Evolutionary conservation across 1,140 invertebrate genomes (phyloP), one percentile per base, ranked within the genome.

Genomic region (Batillaria attramentaria): DNA sequence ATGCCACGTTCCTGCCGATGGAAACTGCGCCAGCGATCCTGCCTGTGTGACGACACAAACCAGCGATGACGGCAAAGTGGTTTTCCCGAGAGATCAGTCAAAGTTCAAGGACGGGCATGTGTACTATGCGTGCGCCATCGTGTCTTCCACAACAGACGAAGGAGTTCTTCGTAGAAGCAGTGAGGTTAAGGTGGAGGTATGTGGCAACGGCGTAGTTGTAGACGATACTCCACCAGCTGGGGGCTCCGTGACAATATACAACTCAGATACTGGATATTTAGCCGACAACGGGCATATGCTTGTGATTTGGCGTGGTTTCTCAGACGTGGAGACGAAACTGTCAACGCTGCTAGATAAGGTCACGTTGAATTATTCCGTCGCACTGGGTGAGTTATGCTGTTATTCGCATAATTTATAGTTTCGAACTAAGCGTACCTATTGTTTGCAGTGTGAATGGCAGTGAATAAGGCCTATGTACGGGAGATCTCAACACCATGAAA

Each of bases 191-290:
- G n/a, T n/a, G n/a, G 13, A 73, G 31, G 28, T 57, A 2, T 85
- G 84, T 68, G 80, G 84, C 20, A 77, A 85, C 74, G 84, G 84
- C 18, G 78, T 85, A 24, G 65, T 83, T 10, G 68, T 85, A 18
- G 84, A 85, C 72, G 65, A 79, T 41, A 70, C 46, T 42, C 60
- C 78, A 8, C 84, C 84, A 5, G 62, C 28, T 28, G 31, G 16
- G 39, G 84, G 84, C 33, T 46, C 68, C 0, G 81, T 85, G 16
- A n/a, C 43, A 20, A 70, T 85, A 10, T 20, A 16, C n/a, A 37
- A 77, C 33, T 57, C 77, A 24, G 54, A 50, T 33, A 78, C 68
- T 62, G 84, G 81, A 8, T 85, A 74, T 66, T 37, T 85, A 5
- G 77, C 72, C 8, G 73, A 80, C 35, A 16, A 6, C 10, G 54